Evolutionary conservation across 1,140 invertebrate genomes (phyloP).

Genomic region (Aphis gossypii): DNA sequence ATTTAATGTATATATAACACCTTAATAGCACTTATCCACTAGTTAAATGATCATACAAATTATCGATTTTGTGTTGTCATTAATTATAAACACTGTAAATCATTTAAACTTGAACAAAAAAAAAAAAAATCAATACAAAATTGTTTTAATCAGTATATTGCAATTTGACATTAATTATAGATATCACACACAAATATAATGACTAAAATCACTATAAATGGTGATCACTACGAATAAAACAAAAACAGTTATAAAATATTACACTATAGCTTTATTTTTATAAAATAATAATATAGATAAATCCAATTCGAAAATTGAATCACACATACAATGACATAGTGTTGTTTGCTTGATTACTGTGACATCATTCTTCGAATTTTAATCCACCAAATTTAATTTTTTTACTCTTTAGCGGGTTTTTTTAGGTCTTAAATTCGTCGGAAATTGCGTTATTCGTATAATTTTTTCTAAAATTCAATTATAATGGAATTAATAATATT

Average conservation of each 20-base stretch:
- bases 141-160: neutral
- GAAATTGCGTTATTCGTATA: neutral
- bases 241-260: neutral
- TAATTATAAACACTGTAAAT: neutral
- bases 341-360: too few species aligned
- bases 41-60: neutral
- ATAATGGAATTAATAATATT: neutral
- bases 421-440: too few species aligned
- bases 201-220: too few species aligned
- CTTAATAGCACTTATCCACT: neutral
- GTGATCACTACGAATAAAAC: too few species aligned
- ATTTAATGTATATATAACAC: neutral
- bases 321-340: too few species aligned
- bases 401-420: neutral
- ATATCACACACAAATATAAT: neutral
- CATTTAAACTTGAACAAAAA: neutral
- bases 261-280: neutral
- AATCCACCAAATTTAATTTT: too few species aligned
- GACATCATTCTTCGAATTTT: too few species aligned
- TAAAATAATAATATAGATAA: too few species aligned
- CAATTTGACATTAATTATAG: neutral
- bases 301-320: too few species aligned
- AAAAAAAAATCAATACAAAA: neutral
- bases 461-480: neutral
- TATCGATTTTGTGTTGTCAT: neutral